Base-by-base conservation (phyloP, 2,113 vertebrate species). In the Thunnus thynnus region DNA sequence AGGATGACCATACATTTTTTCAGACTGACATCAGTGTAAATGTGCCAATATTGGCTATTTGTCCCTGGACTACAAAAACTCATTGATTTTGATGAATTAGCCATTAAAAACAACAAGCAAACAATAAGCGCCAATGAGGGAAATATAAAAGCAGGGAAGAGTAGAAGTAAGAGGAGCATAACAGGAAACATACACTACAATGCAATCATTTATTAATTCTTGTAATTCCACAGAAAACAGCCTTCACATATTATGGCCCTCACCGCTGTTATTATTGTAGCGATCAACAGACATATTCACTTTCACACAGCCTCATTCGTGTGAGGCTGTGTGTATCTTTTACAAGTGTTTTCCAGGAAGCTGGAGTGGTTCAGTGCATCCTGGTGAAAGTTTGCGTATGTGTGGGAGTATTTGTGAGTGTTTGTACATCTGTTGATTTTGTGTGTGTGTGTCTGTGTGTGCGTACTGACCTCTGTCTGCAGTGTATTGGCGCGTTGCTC, bases 401-500 rank as follows among this genome's bases (percentile, higher is more conserved):
- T 47, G 22, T 66, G 51, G 32, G 20, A 51, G 44, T 50, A n/a
- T 12, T 52, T 30, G 41, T 66, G 25, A 50, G 63, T 55, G 11
- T 17, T 47, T 7, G 2, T 47, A 16, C 12, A 36, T 68, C 41
- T 52, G 52, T 51, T 16, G 1, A 65, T 36, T 44, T 47, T 55
- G 58, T 52, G 11, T 47, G 22, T 66, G 51, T 50, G 16, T 12
- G 46, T 30, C 27, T 60, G 25, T 50, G 63, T 55, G 51, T 52
- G n/a, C 50, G 32, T 20, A 76, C 92, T 92, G 93, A 99, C 98
- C 97, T 99, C 98, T 16, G 98, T 98, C 96, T 99, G 98, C 88
- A 99, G 96, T 60, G 98, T 98, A 86, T 96, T 96, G 86, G 97
- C 95, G 77, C 98, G 96, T 93, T 99, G 98, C 95, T 99, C 98